These are phyloP conservation scores for Sphaerophoria rueppellii DNA, from an alignment of 2,888 invertebrate genomes.

Conservation along the genomic window DNA sequence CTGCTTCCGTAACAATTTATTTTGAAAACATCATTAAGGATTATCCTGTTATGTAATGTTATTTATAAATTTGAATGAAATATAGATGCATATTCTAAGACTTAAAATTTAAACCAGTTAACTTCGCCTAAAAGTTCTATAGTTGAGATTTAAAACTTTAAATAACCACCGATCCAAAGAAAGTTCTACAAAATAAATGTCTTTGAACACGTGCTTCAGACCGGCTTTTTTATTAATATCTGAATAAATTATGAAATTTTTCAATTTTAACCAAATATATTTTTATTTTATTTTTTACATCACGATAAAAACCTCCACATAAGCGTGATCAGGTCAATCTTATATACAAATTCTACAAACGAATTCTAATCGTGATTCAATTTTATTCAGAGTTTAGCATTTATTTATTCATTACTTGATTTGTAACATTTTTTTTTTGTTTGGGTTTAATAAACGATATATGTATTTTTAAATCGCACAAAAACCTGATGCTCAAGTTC, in stretches of 20 bases:
- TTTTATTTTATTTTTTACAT: neutral
- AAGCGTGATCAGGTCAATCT: conserved; percentile 8
- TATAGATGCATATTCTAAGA: too few species aligned
- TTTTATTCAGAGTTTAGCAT: conserved; percentile 21
- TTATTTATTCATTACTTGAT: conserved; percentile 54
- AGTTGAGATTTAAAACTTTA: too few species aligned
- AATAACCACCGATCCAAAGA: neutral
- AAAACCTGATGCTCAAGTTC: conserved; percentile 57
- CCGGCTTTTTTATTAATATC: neutral
- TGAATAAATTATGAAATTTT: neutral
- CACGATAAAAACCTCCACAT: too few species aligned
- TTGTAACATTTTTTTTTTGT: conserved; percentile 37
- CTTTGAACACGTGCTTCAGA: neutral
- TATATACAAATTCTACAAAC: neutral
- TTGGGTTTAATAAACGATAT: neutral
- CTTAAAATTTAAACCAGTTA: too few species aligned
- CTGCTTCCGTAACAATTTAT: too few species aligned
- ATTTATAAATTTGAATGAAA: too few species aligned
- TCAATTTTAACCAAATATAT: neutral
- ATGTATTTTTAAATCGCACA: conserved; percentile 43
- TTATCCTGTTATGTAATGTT: too few species aligned
- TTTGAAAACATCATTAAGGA: too few species aligned
- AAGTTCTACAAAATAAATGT: neutral
- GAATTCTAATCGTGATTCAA: conserved; percentile 37
- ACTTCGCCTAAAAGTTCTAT: too few species aligned